Base-by-base conservation (phyloP, 2,888 invertebrate species). In the Chymomyza fuscimana region DNA sequence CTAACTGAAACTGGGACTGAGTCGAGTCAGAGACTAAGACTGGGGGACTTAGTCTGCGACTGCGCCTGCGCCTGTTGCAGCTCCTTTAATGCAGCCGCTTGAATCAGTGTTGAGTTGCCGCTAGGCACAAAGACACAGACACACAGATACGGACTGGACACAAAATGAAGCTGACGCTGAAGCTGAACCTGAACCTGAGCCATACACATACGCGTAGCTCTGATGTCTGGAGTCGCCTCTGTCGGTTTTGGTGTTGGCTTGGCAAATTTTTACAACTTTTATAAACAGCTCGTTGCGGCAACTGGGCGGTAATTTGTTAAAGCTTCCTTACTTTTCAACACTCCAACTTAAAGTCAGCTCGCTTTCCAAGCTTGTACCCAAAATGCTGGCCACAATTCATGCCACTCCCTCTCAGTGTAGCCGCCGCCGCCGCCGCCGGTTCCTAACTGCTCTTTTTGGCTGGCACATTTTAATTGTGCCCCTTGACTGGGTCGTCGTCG, bases 241-340 rank as follows among this genome's bases (percentile, higher is more conserved):
- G 50, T 63, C 51, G 58, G 12, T 60, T 25, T 51, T 79, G 81
- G 83, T 83, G 80, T 83, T 74, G 80, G 81, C 73, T 83, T 83
- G 86, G 84, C 79, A 83, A 82, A 86, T 83, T 84, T 86, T 80
- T 81, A 80, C 86, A 84, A 75, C 77, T 74, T 81, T 82, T 82
- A 81, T 81, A 81, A 81, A 74, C 81, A 81, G 82, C 76, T 73
- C 69, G 74, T 66, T 74, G 76, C 75, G 74, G 79, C 81, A 78
- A 83, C 85, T 88, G 89, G 89, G 89, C 90, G 89, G 89, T 89
- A 90, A 90, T 90, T 90, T 89, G 89, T 90, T 89, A 89, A 89
- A 86, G 89, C 90, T 90, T 90, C 90, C 89, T 89, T 89, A 90
- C 90, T 90, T 90, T 90, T 90, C 90, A 90, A 90, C 90, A 90